phyloP scores from a whole-genome alignment of 2,888 invertebrate species.

The Drosophila nigricruria region DNA sequence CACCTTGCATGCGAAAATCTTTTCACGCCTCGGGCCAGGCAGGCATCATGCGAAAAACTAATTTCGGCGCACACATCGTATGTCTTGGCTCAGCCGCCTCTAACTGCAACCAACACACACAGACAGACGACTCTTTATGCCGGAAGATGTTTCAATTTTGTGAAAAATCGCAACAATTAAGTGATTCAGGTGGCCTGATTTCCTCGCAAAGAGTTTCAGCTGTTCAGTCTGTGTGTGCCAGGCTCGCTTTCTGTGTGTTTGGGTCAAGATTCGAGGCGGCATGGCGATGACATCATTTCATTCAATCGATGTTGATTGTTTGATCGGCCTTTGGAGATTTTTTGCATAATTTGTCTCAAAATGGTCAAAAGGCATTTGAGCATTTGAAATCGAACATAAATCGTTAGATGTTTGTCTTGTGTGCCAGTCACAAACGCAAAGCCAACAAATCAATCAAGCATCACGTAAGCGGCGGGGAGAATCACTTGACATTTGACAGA shows the following conservation, averaged over 20 bases:
- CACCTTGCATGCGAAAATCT: conserved; percentile 80
- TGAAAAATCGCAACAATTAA: conserved; percentile 80
- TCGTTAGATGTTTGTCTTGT: conserved; percentile 54
- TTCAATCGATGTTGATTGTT: conserved; percentile 16
- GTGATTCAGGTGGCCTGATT: conserved; percentile 77
- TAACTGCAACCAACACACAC: background rate
- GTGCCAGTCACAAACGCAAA: conserved; percentile 57
- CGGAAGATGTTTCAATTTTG: conserved; percentile 78
- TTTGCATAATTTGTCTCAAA: conserved; percentile 78
- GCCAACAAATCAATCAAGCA: conserved; percentile 74
- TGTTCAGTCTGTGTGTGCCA: conserved; percentile 1
- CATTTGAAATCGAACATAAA: conserved; percentile 63
- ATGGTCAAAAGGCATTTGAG: conserved; percentile 67
- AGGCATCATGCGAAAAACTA: conserved; percentile 78
- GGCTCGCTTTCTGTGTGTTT: conserved; percentile 5
- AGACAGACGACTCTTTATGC: conserved; percentile 38
- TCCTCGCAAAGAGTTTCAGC: conserved; percentile 30
- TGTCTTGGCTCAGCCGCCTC: conserved; percentile 48
- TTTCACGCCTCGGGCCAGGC: conserved; percentile 73
- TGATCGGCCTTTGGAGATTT: conserved; percentile 29
- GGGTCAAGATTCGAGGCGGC: conserved; percentile 27
- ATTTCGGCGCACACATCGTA: conserved; percentile 79
- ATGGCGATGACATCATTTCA: conserved; percentile 65
- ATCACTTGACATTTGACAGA: conserved; percentile 60
- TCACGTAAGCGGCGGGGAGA: conserved; percentile 29